phyloP scores from a whole-genome alignment of 1,140 invertebrate genomes.

The Eupristina koningsbergeri region DNA sequence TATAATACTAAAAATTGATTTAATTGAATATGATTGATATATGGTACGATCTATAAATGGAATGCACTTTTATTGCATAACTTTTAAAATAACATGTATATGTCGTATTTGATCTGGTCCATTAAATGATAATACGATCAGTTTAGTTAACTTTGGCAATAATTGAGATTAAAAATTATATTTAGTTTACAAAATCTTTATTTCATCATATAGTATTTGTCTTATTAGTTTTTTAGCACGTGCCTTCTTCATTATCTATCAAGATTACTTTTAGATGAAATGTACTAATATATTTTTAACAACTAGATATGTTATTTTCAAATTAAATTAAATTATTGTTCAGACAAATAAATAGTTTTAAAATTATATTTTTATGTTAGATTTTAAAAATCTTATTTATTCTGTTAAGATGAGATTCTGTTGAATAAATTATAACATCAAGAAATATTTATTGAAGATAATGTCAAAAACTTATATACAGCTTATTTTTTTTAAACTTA shows the following conservation, averaged over 20 bases:
- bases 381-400: not conserved
- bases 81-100: no score
- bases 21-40: no score
- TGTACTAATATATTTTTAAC: not conserved
- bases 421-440: no score
- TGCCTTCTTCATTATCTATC: not conserved
- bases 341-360: not conserved
- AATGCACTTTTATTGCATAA: no score
- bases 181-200: not conserved
- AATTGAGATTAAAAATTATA: not conserved
- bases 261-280: not conserved
- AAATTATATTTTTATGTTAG: not conserved
- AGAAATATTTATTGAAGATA: no score
- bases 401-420: not conserved
- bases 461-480: no score
- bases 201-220: not conserved
- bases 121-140: not conserved
- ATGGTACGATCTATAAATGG: no score
- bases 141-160: not conserved
- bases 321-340: not conserved
- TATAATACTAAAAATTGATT: no score
- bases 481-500: no score
- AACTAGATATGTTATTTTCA: not conserved
- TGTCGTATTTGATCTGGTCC: not conserved
- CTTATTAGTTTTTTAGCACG: not conserved